Base-by-base conservation (phyloP, 2,797 vertebrate species). In the Phataginus tricuspis region DNA sequence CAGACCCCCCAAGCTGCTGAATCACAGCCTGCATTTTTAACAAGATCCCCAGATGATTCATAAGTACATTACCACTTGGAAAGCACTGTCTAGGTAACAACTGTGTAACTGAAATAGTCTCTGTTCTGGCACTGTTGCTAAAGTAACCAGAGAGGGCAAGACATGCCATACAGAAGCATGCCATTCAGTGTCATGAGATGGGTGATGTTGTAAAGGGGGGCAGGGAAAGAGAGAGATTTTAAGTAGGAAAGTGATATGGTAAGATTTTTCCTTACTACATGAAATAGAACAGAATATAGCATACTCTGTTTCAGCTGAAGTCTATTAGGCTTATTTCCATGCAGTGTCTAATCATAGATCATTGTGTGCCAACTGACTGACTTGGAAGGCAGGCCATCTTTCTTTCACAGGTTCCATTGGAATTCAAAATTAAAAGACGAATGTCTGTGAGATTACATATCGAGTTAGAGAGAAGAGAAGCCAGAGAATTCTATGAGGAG, bases 21-120 rank as follows among this genome's bases (percentile, higher is more conserved):
- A 91, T 96, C 82, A 96, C 63, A 97, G 86, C 29, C 59, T 80
- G 39, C 59, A 72, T 92, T 96, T 89, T 92, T 96, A 97, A 96
- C 25, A 92, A 96, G 83, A 64, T 88, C 88, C 82, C 77, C 39
- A 57, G 95, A 66, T 91, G 53, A 93, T 78, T 55, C 90, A 71
- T 82, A 91, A 92, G 68, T 42, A 77, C 53, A 88, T 87, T 90
- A 82, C 68, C 0, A 6, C 68, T 90, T 91, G 75, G 51, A 74
- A 98, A 95, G 10, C 84, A 39, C 29, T 90, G 57, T 82, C 14
- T 27, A 82, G 25, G 45, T 80, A 87, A 91, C 61, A 95, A 55
- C 68, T 34, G 25, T 57, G 34, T 77, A 79, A 87, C 5, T 69
- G 14, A 89, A 93, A 82, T 71, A 66, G 72, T 55, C n/a, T 93